Conservation (phyloP, 2,888 invertebrate species). For the Ectemnius lituratus region DNA sequence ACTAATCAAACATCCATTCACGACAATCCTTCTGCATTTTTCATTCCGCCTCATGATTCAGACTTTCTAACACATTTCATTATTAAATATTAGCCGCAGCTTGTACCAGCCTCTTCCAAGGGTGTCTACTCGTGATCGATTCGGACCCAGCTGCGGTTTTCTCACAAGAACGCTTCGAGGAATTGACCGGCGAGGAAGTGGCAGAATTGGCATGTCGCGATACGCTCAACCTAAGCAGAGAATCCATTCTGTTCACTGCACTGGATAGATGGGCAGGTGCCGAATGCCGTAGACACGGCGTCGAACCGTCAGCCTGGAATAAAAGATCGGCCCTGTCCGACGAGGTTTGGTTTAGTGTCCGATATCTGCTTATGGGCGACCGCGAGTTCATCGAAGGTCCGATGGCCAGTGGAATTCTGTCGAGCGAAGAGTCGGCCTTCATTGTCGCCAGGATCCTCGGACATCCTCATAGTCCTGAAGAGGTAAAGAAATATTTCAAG, state of each 20-base stretch:
- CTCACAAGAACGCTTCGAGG: constrained; percentile 80
- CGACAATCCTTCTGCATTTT: too few species aligned
- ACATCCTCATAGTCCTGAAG: constrained; percentile 40
- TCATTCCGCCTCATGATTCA: too few species aligned
- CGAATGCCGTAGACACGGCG: constrained; percentile 80
- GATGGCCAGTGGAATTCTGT: constrained; percentile 80
- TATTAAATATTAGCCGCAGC: constrained; percentile 54
- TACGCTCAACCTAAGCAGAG: constrained; percentile 83
- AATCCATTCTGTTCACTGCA: constrained; percentile 82
- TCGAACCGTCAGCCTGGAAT: constrained; percentile 79
- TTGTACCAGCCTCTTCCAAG: constrained; percentile 83
- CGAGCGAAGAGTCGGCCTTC: constrained; percentile 78
- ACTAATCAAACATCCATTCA: too few species aligned
- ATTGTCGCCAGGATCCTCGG: constrained; percentile 69
- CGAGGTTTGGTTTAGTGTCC: constrained; percentile 80
- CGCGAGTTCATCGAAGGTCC: constrained; percentile 82
- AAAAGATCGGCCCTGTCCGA: constrained; percentile 79
- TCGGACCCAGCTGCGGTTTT: constrained; percentile 80
- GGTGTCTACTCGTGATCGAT: constrained; percentile 84
- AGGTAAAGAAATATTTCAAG: neutral
- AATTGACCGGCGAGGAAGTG: constrained; percentile 83
- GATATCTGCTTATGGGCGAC: constrained; percentile 84
- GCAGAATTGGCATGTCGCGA: constrained; percentile 84
- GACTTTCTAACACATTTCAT: neutral
- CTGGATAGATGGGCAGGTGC: constrained; percentile 82